Conservation (phyloP, 2,113 vertebrate species). For the Erinaceus europaeus region DNA sequence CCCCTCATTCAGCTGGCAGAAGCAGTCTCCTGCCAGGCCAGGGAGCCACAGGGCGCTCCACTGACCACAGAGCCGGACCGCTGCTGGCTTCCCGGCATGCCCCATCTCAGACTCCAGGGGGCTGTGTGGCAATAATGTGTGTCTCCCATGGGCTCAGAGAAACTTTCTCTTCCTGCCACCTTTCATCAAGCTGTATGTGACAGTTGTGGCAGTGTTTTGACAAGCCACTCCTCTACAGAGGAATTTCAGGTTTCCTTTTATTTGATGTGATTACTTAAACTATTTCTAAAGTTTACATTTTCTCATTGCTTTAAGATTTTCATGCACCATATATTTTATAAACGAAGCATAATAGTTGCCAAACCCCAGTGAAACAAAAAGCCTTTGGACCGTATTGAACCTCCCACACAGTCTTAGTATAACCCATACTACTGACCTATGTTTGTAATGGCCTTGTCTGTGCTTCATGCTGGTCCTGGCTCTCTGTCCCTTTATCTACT, state of each 20-base stretch:
- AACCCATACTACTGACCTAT: not conserved
- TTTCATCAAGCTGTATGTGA: not conserved
- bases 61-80: not conserved
- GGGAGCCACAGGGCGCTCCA: not conserved
- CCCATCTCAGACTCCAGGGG: rapidly evolving
- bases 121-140: not conserved
- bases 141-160: not conserved
- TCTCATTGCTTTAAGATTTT: not conserved
- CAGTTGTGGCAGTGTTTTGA: not conserved
- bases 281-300: not conserved
- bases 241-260: not conserved
- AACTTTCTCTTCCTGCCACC: not conserved
- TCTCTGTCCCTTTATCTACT: not conserved
- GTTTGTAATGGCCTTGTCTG: not conserved
- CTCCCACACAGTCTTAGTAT: not conserved
- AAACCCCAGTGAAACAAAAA: not conserved
- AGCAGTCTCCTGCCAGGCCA: not conserved
- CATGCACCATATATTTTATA: not conserved
- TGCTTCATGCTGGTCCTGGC: no score
- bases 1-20: not conserved
- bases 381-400: not conserved
- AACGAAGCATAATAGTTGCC: not conserved
- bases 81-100: not conserved
- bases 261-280: not conserved
- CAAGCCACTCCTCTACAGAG: not conserved